phyloP scores from a whole-genome alignment of 2,113 vertebrate genomes.

The Campylomormyrus numenius region DNA sequence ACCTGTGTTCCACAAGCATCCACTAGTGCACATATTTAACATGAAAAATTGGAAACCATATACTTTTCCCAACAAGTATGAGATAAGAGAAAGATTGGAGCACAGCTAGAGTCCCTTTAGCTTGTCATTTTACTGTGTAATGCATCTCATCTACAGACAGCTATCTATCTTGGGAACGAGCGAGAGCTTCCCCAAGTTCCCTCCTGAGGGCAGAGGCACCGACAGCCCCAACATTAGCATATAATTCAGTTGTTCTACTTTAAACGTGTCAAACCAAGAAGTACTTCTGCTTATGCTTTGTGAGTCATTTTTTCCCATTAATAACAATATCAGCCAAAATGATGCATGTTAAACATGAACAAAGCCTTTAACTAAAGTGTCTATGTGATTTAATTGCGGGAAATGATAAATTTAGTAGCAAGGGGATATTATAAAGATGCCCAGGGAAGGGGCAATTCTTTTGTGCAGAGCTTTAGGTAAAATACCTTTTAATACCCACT shows the following conservation, averaged over 20 bases:
- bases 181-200: background rate
- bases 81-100: background rate
- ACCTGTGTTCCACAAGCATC: background rate
- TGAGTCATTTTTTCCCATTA: background rate
- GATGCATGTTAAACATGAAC: background rate
- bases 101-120: background rate
- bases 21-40: background rate
- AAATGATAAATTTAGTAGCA: background rate
- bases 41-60: background rate
- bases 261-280: background rate
- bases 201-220: background rate
- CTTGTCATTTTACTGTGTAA: background rate
- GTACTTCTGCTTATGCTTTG: background rate
- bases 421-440: background rate
- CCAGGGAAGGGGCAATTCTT: background rate
- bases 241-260: background rate
- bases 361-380: background rate
- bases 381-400: background rate
- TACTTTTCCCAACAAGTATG: background rate
- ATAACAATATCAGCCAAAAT: background rate
- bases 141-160: background rate
- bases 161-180: background rate
- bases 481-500: background rate
- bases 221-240: background rate
- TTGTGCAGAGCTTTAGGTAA: background rate